Evolutionary conservation across 2,888 invertebrate species (phyloP).

Genomic region (Agonopterix alstromeriana): DNA sequence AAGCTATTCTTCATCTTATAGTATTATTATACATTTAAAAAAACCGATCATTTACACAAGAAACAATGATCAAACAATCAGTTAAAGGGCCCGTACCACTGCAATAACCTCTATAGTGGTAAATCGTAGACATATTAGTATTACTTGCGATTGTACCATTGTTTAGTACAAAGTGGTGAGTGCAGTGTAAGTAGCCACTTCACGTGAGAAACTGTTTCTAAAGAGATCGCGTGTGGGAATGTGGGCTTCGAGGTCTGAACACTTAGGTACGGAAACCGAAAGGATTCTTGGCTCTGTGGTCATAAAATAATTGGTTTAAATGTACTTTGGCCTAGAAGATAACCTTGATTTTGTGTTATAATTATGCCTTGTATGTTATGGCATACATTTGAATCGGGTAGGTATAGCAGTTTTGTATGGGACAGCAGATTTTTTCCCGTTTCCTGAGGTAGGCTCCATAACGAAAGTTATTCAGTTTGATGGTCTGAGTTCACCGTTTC

Average conservation of each 20-base stretch:
- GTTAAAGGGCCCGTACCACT: slow-evolving; percentile 41
- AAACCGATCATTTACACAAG: slow-evolving; percentile 46
- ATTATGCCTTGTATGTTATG: too few species aligned
- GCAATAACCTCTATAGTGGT: slow-evolving; percentile 30
- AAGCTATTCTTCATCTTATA: too few species aligned
- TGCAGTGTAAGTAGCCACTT: slow-evolving; percentile 39
- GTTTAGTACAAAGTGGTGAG: slow-evolving; percentile 54
- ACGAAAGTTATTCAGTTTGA: too few species aligned
- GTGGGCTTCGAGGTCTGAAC: slow-evolving; percentile 28
- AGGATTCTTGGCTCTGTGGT: not conserved
- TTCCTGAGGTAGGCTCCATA: too few species aligned
- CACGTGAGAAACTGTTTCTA: slow-evolving; percentile 64
- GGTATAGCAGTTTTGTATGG: too few species aligned
- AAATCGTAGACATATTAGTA: slow-evolving; percentile 45
- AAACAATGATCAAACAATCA: slow-evolving; percentile 41
- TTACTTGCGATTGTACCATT: slow-evolving; percentile 55
- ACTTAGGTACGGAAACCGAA: not conserved
- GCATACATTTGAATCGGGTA: too few species aligned
- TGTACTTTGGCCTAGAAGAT: not conserved
- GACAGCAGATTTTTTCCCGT: too few species aligned
- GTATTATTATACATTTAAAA: not conserved
- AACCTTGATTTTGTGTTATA: too few species aligned
- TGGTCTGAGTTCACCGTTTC: too few species aligned
- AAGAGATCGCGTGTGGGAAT: slow-evolving; percentile 51
- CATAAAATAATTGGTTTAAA: not conserved